Conservation (phyloP, 2,888 invertebrate species). For the Dusona sp. region DNA sequence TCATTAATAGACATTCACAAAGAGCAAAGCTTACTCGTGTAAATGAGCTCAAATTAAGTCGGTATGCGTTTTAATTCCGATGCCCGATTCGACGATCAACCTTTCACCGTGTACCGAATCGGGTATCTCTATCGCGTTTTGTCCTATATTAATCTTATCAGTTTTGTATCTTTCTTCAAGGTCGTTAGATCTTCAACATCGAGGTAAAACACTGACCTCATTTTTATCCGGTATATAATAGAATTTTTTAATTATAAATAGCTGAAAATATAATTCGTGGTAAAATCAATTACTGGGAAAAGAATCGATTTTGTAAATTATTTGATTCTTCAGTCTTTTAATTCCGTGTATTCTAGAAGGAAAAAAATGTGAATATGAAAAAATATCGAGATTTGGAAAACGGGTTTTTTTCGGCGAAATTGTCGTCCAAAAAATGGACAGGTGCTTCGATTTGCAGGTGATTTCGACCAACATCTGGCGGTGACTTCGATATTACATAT, state of each 20-base stretch:
- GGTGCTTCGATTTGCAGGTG: constrained; percentile 53
- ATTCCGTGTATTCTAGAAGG: not conserved
- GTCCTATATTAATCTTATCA: not conserved
- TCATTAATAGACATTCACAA: not conserved
- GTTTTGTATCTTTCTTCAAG: not conserved
- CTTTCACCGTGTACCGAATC: not conserved
- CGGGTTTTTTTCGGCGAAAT: not conserved
- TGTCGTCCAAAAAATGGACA: not conserved
- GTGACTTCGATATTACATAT: constrained; percentile 1
- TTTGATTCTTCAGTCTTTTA: too few relatives aligned
- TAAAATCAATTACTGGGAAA: too few relatives aligned
- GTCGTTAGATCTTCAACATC: not conserved
- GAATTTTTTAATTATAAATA: not conserved
- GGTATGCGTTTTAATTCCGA: not conserved
- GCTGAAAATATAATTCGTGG: too few relatives aligned
- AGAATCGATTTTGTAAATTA: too few relatives aligned
- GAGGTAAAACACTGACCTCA: not conserved
- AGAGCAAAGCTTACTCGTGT: not conserved
- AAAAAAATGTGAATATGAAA: not conserved
- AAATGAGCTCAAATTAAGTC: not conserved
- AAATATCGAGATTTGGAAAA: not conserved
- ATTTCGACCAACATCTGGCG: constrained; percentile 38
- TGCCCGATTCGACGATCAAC: not conserved
- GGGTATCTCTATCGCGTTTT: not conserved
- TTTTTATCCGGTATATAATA: not conserved